Base-by-base conservation (phyloP, 2,797 vertebrate species). In the Delichon dasypus region DNA sequence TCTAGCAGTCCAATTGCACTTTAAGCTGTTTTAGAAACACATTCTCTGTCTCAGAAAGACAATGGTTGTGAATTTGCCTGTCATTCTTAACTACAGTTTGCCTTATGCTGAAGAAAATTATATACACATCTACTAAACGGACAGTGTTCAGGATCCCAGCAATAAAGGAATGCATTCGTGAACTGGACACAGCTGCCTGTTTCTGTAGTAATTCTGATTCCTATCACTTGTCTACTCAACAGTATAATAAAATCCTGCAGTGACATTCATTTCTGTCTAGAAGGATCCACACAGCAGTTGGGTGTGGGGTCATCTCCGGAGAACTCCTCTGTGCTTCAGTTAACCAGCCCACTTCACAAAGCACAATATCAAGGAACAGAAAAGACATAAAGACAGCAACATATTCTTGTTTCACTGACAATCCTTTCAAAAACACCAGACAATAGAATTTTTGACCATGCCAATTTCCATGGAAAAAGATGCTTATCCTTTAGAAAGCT, bases 241-340 rank as follows among this genome's bases (percentile, higher is more conserved):
- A 80, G 42, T 71, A 67, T 57, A 86, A 93, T 68, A 93, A 90
- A 95, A 91, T 74, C 54, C 61, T 93, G 36, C 34, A 48, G 74
- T 38, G 53, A 73, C 45, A 92, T 72, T 71, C 38, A 77, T 92
- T 91, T 96, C 66, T 93, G 65, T 44, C 30, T 48, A 67, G 74
- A 16, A 76, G 22, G 51, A 88, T 68, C 44, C 80, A 50, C 54
- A 80, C 45, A 76, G 50, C 48, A 96, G 68, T 54, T 74, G 74
- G 30, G 58, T 42, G 9, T 36, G 29, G 34, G 60, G 61, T 86
- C 42, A 72, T 38, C 84, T 91, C 93, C 57, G 53, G 76, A 82
- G 67, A 86, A 79, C 10, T 82, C 79, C 48, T 65, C 34, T 75
- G 25, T 86, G 66, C 89, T 91, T 91, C 50, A 88, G 5, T 83